These are phyloP conservation scores for Empis livida DNA, from an alignment of 2,888 invertebrate genomes.

Conservation along the genomic window DNA sequence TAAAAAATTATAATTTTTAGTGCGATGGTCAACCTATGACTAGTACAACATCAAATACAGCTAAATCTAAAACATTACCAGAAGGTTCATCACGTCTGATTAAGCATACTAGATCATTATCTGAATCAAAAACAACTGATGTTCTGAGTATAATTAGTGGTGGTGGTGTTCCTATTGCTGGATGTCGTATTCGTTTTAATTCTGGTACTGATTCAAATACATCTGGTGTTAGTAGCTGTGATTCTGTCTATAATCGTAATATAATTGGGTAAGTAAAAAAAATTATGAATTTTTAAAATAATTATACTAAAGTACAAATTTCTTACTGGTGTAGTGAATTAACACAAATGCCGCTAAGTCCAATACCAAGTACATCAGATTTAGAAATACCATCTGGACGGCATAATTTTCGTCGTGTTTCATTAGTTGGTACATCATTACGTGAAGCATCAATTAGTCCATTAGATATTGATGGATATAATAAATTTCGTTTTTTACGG, in stretches of 20 bases:
- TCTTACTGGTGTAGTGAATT: conserved; percentile 40
- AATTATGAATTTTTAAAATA: background rate
- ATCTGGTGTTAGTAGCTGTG: conserved; percentile 71
- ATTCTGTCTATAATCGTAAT: conserved; percentile 53
- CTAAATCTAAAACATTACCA: conserved; percentile 42
- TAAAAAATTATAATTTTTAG: conserved; percentile 3
- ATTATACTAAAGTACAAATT: too few relatives aligned
- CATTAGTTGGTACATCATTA: conserved; percentile 26
- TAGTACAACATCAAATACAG: conserved; percentile 11
- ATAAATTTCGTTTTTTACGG: conserved; percentile 54
- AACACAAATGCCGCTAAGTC: conserved; percentile 67
- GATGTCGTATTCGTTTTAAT: conserved; percentile 42
- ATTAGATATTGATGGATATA: conserved; percentile 64
- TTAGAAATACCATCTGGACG: conserved; percentile 37
- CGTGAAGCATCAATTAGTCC: conserved; percentile 44
- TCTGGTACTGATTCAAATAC: conserved; percentile 65
- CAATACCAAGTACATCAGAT: conserved; percentile 76
- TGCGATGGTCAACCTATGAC: conserved; percentile 11
- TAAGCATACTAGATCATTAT: conserved; percentile 49
- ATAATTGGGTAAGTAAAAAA: conserved; percentile 39
- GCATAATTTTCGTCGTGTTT: conserved; percentile 28
- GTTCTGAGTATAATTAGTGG: conserved; percentile 30
- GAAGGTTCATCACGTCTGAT: conserved; percentile 31
- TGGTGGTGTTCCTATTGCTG: conserved; percentile 17
- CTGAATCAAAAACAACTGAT: conserved; percentile 58